Percentiles rank a stretch among this genome's conserved stretches.
Evolutionary conservation across 2,888 invertebrate genomes (phyloP).

Genomic region (Dasypogon diadema): DNA sequence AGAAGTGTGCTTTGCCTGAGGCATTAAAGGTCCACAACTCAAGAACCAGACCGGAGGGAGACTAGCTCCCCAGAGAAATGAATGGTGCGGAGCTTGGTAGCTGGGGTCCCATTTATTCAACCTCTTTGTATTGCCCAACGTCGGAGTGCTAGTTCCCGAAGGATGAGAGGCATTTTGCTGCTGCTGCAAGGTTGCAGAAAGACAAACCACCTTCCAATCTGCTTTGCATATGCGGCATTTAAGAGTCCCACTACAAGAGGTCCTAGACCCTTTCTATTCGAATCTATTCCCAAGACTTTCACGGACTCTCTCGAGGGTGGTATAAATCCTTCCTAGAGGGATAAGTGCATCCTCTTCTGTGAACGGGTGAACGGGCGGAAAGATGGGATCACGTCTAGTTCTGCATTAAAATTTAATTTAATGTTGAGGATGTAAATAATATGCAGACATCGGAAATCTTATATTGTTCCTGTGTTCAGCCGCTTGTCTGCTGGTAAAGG

Average conservation of each 20-base stretch:
- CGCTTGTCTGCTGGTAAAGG: neutral
- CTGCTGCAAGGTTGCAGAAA: constrained; percentile 23
- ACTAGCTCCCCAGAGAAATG: neutral
- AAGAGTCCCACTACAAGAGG: constrained; percentile 12
- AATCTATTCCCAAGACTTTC: neutral
- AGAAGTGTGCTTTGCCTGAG: constrained; percentile 4
- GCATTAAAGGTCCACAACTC: constrained; percentile 12
- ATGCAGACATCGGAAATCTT: constrained; percentile 41
- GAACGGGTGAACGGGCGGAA: constrained; percentile 36
- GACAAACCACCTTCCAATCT: constrained; percentile 18
- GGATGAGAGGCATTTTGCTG: constrained; percentile 20
- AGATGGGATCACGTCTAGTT: constrained; percentile 38
- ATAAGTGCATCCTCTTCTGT: constrained; percentile 40
- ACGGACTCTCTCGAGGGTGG: neutral
- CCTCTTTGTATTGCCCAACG: constrained; percentile 33
- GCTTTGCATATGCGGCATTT: constrained; percentile 28
- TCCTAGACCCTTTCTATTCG: constrained; percentile 1
- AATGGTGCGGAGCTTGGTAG: constrained; percentile 25
- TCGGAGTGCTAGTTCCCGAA: neutral
- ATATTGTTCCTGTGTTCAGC: constrained; percentile 21
- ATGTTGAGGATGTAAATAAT: constrained; percentile 46
- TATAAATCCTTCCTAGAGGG: constrained; percentile 31
- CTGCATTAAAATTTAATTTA: constrained; percentile 48
- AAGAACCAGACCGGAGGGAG: constrained; percentile 37
- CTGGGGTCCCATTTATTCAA: constrained; percentile 33